These are phyloP conservation scores for Trichogramma evanescens DNA, from an alignment of 2,888 invertebrate genomes.

Conservation along the genomic window DNA sequence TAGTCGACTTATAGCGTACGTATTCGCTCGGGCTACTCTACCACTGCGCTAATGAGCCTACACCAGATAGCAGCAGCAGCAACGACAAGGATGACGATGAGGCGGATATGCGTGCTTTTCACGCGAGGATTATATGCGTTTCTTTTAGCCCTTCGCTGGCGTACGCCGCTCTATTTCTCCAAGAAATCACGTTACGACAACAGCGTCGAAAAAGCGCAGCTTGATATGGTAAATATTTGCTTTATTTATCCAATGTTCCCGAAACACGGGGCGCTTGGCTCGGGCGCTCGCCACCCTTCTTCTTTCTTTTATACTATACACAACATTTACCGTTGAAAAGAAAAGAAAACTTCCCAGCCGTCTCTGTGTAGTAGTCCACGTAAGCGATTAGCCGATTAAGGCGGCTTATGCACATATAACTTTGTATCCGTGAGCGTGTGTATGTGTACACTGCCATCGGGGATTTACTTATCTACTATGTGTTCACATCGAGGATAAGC, in stretches of 20 bases:
- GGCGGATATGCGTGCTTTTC: no score
- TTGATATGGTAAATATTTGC: conserved; percentile 4
- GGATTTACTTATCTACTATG: conserved; percentile 20
- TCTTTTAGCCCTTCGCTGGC: no score
- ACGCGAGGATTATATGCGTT: no score
- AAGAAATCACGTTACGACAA: not conserved
- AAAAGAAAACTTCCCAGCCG: not conserved
- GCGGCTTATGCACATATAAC: conserved; percentile 23
- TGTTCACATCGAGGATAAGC: not conserved
- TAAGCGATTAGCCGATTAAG: conserved; percentile 29
- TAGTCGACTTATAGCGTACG: conserved; percentile 19
- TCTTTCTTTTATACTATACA: not conserved
- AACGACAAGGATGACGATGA: no score
- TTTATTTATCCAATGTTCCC: not conserved
- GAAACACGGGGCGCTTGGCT: not conserved
- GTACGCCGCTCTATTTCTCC: no score
- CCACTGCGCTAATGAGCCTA: conserved; percentile 11
- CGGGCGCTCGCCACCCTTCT: not conserved
- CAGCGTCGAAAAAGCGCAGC: not conserved
- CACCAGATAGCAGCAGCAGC: not conserved
- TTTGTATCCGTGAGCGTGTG: not conserved
- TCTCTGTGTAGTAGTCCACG: not conserved
- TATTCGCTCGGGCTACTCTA: not conserved
- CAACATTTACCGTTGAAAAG: not conserved
- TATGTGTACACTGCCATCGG: conserved; percentile 23